Conservation (phyloP, 2,888 invertebrate species). For the Phengaris alcon region DNA sequence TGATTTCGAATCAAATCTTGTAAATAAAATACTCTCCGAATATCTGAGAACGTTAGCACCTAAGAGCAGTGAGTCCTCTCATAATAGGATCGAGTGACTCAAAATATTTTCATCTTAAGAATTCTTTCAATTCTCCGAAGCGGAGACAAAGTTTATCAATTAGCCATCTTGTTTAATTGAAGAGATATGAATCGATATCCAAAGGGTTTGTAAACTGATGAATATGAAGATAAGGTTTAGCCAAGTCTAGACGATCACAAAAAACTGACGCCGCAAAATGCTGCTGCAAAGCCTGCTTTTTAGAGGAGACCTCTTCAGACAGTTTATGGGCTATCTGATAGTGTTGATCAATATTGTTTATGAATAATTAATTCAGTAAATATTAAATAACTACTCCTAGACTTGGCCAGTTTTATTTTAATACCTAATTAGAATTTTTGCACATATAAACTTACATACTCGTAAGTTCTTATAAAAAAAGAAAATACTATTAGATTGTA, state of each 20-base stretch:
- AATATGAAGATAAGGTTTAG: not conserved
- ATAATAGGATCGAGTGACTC: not conserved
- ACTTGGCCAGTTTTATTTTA: too few species aligned
- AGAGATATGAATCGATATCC: not conserved
- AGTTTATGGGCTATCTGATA: constrained; percentile 5
- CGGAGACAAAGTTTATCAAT: constrained; percentile 16
- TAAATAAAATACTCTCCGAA: not conserved
- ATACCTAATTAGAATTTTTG: too few species aligned
- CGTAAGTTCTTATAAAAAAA: too few species aligned
- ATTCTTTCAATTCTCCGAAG: constrained; percentile 4
- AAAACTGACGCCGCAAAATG: constrained; percentile 3
- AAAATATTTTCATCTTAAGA: not conserved
- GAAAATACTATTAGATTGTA: too few species aligned
- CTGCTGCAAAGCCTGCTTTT: not conserved
- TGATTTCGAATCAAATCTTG: not conserved
- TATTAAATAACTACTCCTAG: not conserved
- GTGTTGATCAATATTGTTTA: not conserved
- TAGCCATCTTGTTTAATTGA: constrained; percentile 21
- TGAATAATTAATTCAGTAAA: not conserved
- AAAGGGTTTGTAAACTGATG: not conserved
- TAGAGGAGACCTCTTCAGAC: not conserved
- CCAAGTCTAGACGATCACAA: constrained; percentile 14
- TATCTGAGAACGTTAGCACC: not conserved
- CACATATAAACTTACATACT: too few species aligned
- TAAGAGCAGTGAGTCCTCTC: not conserved